Evolutionary conservation across 2,113 vertebrate species (phyloP), one percentile per base, ranked within the genome.

Genomic region (Otis tarda): DNA sequence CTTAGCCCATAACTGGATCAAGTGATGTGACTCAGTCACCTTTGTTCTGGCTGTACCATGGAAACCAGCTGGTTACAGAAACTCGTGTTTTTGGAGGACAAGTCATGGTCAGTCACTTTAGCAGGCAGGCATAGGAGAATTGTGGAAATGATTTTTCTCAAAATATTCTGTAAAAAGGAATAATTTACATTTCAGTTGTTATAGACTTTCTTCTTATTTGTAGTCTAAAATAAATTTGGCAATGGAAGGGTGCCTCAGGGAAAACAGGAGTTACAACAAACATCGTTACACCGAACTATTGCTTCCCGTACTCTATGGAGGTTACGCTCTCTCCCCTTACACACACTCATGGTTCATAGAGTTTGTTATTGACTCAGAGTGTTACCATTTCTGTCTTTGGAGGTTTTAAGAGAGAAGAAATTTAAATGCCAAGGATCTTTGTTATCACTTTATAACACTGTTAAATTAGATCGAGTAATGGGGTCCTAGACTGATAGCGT

Each of bases 291-390:
- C 15, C 35, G 19, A 61, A 56, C 20, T 50, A 33, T 49, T 59
- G 45, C 57, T 82, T 89, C 11, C 16, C 63, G 0, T 60, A 8
- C 31, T 30, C 18, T 9, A 0, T 33, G 60, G 33, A 43, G 23
- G 16, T 71, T 76, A 30, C 19, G 3, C 14, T 63, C 15, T 57
- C 24, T 70, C 19, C 19, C 3, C 4, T 59, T 84, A 28, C 8
- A 8, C 5, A 7, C 8, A 3, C 23, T 81, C 10, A 4, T 2
- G 4, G 33, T 45, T 92, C 28, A 28, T 2, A 0, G 28, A 28
- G 47, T 43, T 69, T 55, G 10, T 69, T 74, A 71, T 13, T 3
- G 3, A 23, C 52, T 87, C 14, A 20, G n/a, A 25, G 18, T 7
- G 8, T 33, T 79, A 22, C 30, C 35, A 37, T 82, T 91, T 33